Evolutionary conservation across 92 coral and sea anemone genomes (phyloP), one percentile per base, ranked within the genome.

Genomic region (Paragorgia papillata): DNA sequence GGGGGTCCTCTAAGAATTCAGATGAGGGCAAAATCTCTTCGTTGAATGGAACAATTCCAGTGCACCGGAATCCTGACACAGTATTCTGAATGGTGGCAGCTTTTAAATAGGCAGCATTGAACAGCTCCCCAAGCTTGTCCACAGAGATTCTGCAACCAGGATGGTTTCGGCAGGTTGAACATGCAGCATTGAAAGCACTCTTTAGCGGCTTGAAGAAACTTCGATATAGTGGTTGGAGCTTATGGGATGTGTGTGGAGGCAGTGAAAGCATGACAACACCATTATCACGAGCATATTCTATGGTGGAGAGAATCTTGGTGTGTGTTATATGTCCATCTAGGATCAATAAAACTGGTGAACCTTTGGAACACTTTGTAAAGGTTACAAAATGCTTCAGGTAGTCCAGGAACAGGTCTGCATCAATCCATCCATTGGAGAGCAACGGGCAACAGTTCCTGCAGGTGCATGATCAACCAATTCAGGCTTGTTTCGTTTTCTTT

Each of bases 51-150:
- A 69, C 75, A 28, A 69, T 69, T 6, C 75, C 75, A 69, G 58
- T 8, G 75, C 75, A 69, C 32, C 41, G 0, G 39, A 69, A 69
- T 10, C 75, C 75, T 9, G 61, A 44, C 8, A 69, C 39, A 50
- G 75, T 40, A 49, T 69, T 69, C 59, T 69, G 58, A 27, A 69
- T 69, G 34, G 75, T 69, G 57, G 75, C 75, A 44, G 75, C 59
- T 49, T 69, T 69, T 26, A 69, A 31, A 21, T 44, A 69, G 5
- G 75, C 75, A 43, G 75, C 20, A 28, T 69, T 69, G 39, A 69
- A 69, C 17, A 69, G 59, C 20, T 69, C 60, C 0, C 39, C 60
- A 4, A 69, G 60, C 25, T 46, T 69, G 75, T 69, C 61, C 3
- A 69, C 75, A n/a, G 60, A 43, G 12, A 69, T 69, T 69, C 57